Evolutionary conservation across 2,888 invertebrate genomes (phyloP), one percentile per base, ranked within the genome.

Genomic region (Cartodere bifasciata): DNA sequence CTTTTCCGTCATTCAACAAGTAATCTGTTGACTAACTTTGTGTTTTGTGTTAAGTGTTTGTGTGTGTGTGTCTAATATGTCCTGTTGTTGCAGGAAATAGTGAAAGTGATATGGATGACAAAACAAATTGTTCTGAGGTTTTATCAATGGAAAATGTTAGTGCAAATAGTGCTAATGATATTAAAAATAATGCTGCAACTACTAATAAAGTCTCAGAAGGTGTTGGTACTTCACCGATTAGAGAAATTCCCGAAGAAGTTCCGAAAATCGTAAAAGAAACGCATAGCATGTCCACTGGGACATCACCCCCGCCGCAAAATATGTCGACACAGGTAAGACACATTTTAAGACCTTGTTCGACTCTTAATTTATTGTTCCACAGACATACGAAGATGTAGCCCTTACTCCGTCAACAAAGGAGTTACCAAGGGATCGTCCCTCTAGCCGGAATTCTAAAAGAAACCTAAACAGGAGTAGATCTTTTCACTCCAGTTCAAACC

Each of bases 261-360:
- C n/a, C n/a, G 21, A 35, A 30, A 28, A 33, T 17, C 6, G 23
- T 30, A 24, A 40, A 34, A 29, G 32, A 35, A 28, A 29, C 23
- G n/a, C n/a, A n/a, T n/a, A 35, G 26, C 23, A 36, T 63, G 23
- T 81, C 80, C 34, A 82, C 77, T 28, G 84, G 81, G 35, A 86
- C 86, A 16, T 86, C 85, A 16, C 86, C 87, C 23, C 83, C 85
- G 16, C 86, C 87, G 2, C 87, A 87, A 58, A 83, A 66, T 52
- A 85, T 83, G 49, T 83, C 86, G 14, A 88, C 87, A 13, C 87
- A 88, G 58, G 69, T 68, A 49, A 41, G 35, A 34, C 14, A 16
- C 4, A 16, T n/a, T n/a, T n/a, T n/a, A n/a, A n/a, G n/a, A n/a
- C 21, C 22, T 20, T 13, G 16, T 17, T 2, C 13, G 14, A 21